These are phyloP conservation scores for Hylaeus volcanicus DNA, from an alignment of 1,140 invertebrate genomes.

Conservation along the genomic window DNA sequence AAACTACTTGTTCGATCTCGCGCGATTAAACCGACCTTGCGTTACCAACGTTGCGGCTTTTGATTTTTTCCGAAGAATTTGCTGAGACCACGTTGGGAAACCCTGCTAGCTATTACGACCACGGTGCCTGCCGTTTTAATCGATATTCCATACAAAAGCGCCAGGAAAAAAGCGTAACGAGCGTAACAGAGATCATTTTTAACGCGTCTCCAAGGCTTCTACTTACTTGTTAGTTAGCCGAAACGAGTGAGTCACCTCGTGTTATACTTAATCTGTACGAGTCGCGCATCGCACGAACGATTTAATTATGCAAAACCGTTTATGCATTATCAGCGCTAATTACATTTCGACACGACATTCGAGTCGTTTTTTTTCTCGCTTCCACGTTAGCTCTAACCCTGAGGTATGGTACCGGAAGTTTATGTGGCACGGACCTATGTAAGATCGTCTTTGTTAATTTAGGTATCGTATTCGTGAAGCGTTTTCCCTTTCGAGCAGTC, in stretches of 20 bases:
- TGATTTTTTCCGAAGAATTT: background rate
- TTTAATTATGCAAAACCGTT: no score
- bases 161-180: constrained; percentile 55
- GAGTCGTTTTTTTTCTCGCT: no score
- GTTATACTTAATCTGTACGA: no score
- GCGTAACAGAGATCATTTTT: constrained; percentile 46
- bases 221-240: background rate
- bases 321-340: no score
- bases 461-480: background rate
- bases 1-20: constrained; percentile 19
- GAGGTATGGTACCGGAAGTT: no score
- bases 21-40: constrained; percentile 21
- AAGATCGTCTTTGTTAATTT: no score
- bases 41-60: background rate
- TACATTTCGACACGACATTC: no score
- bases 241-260: background rate
- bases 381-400: no score
- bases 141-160: constrained; percentile 59
- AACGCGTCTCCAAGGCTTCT: background rate
- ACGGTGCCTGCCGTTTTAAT: constrained; percentile 60
- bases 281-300: no score
- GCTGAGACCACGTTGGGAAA: constrained; percentile 1
- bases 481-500: background rate
- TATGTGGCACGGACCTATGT: no score
- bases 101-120: no score